A percentile compares a stretch with the other conserved stretches of the same genome.
Evolutionary conservation across 1,140 invertebrate species (phyloP).

Genomic region (Temnothorax nylanderi): DNA sequence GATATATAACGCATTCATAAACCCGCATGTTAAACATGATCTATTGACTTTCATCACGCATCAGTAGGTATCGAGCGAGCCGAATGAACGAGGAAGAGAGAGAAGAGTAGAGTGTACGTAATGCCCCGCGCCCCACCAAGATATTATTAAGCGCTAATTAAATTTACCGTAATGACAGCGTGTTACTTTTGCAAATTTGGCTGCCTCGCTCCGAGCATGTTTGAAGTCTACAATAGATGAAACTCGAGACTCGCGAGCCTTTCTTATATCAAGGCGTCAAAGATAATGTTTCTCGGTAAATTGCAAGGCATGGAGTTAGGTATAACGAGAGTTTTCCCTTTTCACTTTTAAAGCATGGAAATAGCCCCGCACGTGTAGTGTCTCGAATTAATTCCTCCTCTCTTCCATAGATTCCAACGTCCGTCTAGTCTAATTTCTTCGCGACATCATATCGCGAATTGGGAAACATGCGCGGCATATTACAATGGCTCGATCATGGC

Average conservation of each 20-base stretch:
- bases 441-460: slow-evolving; percentile 70
- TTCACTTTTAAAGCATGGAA: not conserved
- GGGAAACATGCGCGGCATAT: slow-evolving; percentile 78
- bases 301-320: slow-evolving; percentile 3
- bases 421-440: slow-evolving; percentile 10
- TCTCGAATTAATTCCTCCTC: slow-evolving; percentile 15
- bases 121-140: not conserved
- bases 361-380: too few relatives aligned
- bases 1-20: slow-evolving; percentile 47
- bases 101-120: not conserved
- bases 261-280: not conserved
- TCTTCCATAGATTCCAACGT: slow-evolving; percentile 53
- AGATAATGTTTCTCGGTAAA: not conserved
- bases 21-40: slow-evolving; percentile 22
- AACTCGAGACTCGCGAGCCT: not conserved
- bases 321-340: not conserved
- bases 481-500: slow-evolving; percentile 81
- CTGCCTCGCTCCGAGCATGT: not conserved
- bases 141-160: slow-evolving; percentile 1
- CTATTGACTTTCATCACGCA: slow-evolving; percentile 47
- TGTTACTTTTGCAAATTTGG: not conserved
- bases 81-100: not conserved
- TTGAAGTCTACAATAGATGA: not conserved
- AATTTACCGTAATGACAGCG: slow-evolving; percentile 4
- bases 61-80: not conserved